Conservation (phyloP, 2,888 invertebrate genomes). For the Priapulus caudatus region DNA sequence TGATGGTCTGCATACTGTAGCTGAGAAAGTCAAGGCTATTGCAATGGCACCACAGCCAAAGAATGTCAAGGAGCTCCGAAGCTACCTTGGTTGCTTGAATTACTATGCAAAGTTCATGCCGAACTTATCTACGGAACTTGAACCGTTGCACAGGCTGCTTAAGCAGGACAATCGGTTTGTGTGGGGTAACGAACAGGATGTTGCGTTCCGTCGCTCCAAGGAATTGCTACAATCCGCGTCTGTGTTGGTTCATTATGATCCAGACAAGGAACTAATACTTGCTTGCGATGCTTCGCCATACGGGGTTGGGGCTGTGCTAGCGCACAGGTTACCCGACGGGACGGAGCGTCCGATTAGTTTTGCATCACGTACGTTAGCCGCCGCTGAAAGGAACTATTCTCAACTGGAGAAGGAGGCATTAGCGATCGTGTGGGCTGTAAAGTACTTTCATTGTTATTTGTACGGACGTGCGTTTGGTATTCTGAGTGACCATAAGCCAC, state of each 20-base stretch:
- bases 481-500: too few species aligned
- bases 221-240: neutral
- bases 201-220: neutral
- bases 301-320: neutral
- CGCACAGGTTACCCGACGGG: neutral
- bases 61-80: slow-evolving; percentile 23
- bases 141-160: too few species aligned
- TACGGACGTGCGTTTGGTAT: too few species aligned
- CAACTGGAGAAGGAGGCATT: neutral
- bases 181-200: neutral
- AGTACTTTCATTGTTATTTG: neutral
- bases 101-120: slow-evolving; percentile 27
- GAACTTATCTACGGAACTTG: slow-evolving; percentile 21
- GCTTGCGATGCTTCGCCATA: slow-evolving; percentile 1
- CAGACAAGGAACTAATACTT: neutral
- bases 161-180: too few species aligned
- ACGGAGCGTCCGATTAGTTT: neutral
- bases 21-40: slow-evolving; percentile 24
- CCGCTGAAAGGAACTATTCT: too few species aligned
- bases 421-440: neutral
- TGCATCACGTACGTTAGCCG: too few species aligned
- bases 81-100: slow-evolving; percentile 26
- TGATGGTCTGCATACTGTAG: slow-evolving; percentile 21
- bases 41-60: slow-evolving; percentile 23
- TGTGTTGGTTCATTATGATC: neutral